Percentiles rank a stretch among this genome's conserved stretches.
phyloP scores from a whole-genome alignment of 2,888 invertebrate genomes.

The Tachina fera region DNA sequence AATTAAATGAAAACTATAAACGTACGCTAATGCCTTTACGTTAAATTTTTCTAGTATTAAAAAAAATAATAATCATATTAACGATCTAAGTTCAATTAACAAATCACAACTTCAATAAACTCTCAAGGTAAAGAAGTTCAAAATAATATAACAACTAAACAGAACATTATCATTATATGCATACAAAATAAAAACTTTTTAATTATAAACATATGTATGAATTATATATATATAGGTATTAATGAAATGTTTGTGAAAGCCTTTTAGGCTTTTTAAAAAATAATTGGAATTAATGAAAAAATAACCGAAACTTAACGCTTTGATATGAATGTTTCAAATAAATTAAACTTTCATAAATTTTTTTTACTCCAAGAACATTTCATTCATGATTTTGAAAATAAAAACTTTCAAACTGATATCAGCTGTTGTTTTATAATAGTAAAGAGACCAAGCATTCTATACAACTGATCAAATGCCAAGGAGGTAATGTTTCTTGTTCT shows the following conservation, averaged over 20 bases:
- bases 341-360: neutral
- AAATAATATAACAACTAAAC: neutral
- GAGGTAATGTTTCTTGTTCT: no score
- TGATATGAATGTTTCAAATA: neutral
- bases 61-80: neutral
- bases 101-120: slow-evolving; percentile 16
- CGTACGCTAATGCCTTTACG: neutral
- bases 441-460: no score
- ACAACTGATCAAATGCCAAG: no score
- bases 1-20: slow-evolving; percentile 26
- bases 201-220: no score
- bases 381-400: no score
- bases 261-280: no score
- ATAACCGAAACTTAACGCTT: neutral
- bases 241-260: no score
- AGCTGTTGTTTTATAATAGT: no score
- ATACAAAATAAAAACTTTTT: no score
- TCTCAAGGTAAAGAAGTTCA: slow-evolving; percentile 41
- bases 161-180: no score
- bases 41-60: neutral
- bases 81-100: slow-evolving; percentile 2
- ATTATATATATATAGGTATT: no score
- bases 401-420: no score
- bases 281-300: neutral
- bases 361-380: neutral